These are phyloP conservation scores for Mesopsocus fuscifrons DNA, from an alignment of 2,888 invertebrate species.

Conservation along the genomic window DNA sequence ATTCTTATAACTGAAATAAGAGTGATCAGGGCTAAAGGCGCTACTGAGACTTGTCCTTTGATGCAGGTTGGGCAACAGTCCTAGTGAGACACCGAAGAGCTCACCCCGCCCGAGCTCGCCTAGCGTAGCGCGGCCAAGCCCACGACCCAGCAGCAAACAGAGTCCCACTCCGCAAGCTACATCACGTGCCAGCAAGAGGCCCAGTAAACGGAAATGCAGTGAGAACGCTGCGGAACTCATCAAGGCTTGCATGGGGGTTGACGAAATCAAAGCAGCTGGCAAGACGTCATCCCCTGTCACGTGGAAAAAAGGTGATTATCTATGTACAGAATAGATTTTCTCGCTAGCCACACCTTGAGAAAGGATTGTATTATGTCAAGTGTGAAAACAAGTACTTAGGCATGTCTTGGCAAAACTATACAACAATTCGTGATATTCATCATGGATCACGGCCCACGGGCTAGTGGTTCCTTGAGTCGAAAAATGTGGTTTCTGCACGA, in stretches of 20 bases:
- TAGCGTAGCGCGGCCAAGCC: constrained; percentile 31
- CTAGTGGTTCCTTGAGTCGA: no score
- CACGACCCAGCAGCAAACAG: constrained; percentile 22
- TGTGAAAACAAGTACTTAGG: no score
- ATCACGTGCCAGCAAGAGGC: constrained; percentile 22
- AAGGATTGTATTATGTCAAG: no score
- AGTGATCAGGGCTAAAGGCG: no score
- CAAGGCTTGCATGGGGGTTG: constrained; percentile 33
- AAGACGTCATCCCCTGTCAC: not conserved
- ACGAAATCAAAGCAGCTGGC: constrained; percentile 21
- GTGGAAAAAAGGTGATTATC: not conserved
- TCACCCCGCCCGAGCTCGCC: constrained; percentile 27
- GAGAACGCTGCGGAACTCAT: constrained; percentile 39
- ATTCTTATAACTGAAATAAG: no score
- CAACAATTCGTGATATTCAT: no score
- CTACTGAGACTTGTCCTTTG: no score
- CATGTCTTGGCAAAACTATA: no score
- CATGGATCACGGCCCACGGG: no score
- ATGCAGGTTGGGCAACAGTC: not conserved
- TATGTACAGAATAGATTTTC: no score
- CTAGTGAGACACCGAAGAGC: constrained; percentile 1
- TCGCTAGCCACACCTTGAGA: no score
- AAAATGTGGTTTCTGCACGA: no score
- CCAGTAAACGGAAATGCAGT: constrained; percentile 37
- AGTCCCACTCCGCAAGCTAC: constrained; percentile 20